Base-by-base conservation (phyloP, 1,140 invertebrate genomes). In the Plectrocnemia conspersa region DNA sequence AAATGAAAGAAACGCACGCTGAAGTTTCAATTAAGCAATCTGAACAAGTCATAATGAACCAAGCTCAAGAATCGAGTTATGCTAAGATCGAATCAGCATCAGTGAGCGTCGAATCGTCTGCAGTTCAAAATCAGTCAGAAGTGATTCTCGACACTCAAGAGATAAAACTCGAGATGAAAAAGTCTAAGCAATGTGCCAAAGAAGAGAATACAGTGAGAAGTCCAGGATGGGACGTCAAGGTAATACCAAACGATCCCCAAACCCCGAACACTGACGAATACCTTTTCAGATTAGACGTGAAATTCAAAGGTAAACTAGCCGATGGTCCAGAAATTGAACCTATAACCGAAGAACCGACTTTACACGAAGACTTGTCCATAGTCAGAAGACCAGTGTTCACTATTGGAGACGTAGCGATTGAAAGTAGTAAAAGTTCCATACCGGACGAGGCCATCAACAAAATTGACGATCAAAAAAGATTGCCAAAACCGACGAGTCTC, bases 261-360 rank as follows among this genome's bases (percentile, higher is more conserved):
- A 71, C 71, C 0, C 71, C 71, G 7, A 54, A 69, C 27, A 68
- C 63, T n/a, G 70, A 75, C 21, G 71, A 72, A 66, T 75, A 73
- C 25, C 54, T 75, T 1, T 75, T 75, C 40, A 67, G 65, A 55
- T 59, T 75, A 5, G 49, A 66, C 38, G 63, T 68, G 2, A 67
- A 67, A 54, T 22, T 58, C n/a, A 49, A 46, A 40, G 52, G 47
- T 3, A 44, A 44, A 42, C 11, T 45, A 46, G 1, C 25, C 3
- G 29, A 40, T 18, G 13, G 9, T 23, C 52, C 52, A 9, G 41
- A 61, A 2, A 61, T 64, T 9, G 3, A 22, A 9, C 45, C 45
- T 38, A 18, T 36, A 6, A 24, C 24, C 5, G 21, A 38, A 13
- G 24, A 54, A 33, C 49, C 49, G 9, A 38, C 22, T 9, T 18